These are phyloP conservation scores for Pelecanoides urinatrix DNA, from an alignment of 2,113 vertebrate species.

Conservation along the genomic window DNA sequence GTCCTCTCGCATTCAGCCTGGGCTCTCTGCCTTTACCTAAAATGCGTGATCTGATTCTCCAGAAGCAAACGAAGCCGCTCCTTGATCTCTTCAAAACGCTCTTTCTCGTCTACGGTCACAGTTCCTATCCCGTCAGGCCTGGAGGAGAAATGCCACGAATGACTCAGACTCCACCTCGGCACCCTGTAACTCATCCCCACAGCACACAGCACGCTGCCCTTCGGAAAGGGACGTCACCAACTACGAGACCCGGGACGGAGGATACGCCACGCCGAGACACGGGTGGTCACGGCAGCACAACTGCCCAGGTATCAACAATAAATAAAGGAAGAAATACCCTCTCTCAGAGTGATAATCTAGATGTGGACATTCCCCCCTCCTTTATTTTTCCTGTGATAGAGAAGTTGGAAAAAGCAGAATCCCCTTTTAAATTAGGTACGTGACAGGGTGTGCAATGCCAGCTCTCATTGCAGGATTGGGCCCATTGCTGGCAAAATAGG, in stretches of 20 bases:
- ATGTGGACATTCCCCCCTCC: fast-evolving
- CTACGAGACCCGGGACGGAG: background rate
- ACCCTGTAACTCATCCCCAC: constrained; percentile 21
- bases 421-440: background rate
- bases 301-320: background rate
- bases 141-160: constrained; percentile 62
- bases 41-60: constrained; percentile 99
- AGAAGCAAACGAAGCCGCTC: constrained; percentile 92
- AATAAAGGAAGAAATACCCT: background rate
- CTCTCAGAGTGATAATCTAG: background rate
- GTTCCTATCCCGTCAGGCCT: constrained; percentile 98
- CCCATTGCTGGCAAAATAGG: background rate
- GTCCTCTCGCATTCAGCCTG: background rate
- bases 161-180: constrained; percentile 38
- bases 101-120: constrained; percentile 94
- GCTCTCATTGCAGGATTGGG: background rate
- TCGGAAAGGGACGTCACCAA: background rate
- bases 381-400: background rate
- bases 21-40: constrained; percentile 82
- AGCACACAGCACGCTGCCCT: background rate
- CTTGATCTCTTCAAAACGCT: constrained; percentile 97
- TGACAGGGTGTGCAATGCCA: background rate
- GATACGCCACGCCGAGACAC: background rate
- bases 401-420: background rate
- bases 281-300: background rate